Conservation (phyloP, 2,888 invertebrate genomes). For the Lutraria lutraria region DNA sequence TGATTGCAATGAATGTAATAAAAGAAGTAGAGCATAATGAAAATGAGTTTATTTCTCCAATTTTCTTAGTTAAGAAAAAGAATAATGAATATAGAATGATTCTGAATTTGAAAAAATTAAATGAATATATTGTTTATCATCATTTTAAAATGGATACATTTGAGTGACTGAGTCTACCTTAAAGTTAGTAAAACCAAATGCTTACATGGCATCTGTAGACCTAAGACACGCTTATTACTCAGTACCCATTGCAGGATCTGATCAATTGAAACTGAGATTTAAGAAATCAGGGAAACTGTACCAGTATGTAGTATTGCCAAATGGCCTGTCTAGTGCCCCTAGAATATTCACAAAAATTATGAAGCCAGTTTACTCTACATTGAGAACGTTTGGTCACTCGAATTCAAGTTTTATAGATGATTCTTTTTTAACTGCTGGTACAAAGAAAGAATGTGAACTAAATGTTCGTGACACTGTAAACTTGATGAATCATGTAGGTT, state of each 20-base stretch:
- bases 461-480: no score
- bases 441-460: conserved; percentile 29
- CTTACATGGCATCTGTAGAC: conserved; percentile 56
- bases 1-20: conserved; percentile 51
- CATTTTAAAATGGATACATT: conserved; percentile 72
- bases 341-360: conserved; percentile 67
- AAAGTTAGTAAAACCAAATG: conserved; percentile 48
- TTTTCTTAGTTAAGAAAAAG: no score
- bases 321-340: conserved; percentile 62
- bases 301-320: conserved; percentile 66
- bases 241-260: conserved; percentile 57
- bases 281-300: conserved; percentile 52
- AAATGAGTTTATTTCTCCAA: no score
- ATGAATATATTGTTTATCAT: neutral
- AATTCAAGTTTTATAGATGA: conserved; percentile 58
- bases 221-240: conserved; percentile 65
- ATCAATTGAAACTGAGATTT: conserved; percentile 60
- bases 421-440: conserved; percentile 34
- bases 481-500: no score
- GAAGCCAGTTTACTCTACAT: conserved; percentile 47
- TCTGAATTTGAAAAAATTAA: no score
- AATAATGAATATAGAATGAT: no score
- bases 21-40: conserved; percentile 38
- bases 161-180: conserved; percentile 54
- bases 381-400: conserved; percentile 47